Base-by-base conservation (phyloP, 1,140 invertebrate species). In the Drosophila oshimai region DNA sequence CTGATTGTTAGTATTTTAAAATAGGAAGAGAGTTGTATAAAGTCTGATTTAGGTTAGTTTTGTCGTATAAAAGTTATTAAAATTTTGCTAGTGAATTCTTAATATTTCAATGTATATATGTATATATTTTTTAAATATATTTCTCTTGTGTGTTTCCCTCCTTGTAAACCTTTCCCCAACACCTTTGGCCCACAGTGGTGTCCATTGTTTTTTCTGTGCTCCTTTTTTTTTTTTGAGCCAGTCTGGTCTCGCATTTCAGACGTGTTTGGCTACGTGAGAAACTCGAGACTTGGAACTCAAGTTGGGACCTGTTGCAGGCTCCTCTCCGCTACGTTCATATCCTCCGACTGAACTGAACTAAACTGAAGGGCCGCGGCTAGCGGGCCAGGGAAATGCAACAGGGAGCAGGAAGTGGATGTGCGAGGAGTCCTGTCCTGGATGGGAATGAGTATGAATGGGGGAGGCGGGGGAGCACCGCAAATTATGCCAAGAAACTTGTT, bases 401-500 rank as follows among this genome's bases (percentile, higher is more conserved):
- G 10, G 2, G 49, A 24, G 44, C n/a, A 50, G 62, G 42, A 65
- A 41, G 44, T 65, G 22, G 62, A 67, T 57, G 34, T 33, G 6
- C 26, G 22, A 58, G 50, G 10, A 61, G 36, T 26, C 13, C 13
- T 17, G 31, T 2, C 20, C 13, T n/a, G 26, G 20, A 31, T 18
- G 9, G 9, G 12, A n/a, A 31, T n/a, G 18, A 29, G 28, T 6
- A 22, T n/a, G 13, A 15, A 12, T 17, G 18, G 6, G 10, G 17
- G 26, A 4, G 7, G 44, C 12, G 12, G 13, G 53, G 46, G 24
- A 47, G 42, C 47, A 67, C 84, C 84, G 74, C 79, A 89, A 84
- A 89, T 89, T 89, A 80, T 89, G 76, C 79, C 69, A 86, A 77
- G 84, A 80, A 89, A 89, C 86, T 89, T 89, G 79, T 86, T 89